Conservation (phyloP, 2,888 invertebrate species). For the Amiota minor region DNA sequence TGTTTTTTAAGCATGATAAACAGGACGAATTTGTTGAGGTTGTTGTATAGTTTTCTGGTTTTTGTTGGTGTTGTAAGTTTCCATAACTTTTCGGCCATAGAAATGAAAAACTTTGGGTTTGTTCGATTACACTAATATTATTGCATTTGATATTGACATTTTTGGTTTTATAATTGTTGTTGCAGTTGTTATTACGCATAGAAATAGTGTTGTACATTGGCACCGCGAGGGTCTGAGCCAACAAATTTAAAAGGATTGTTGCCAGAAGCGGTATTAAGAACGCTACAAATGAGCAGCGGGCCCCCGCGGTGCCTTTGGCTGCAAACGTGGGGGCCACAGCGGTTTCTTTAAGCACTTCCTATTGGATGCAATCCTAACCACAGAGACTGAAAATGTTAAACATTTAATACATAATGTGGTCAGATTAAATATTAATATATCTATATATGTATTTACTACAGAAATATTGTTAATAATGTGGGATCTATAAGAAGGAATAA, state of each 20-base stretch:
- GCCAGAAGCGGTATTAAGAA: constrained; percentile 66
- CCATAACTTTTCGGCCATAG: constrained; percentile 33
- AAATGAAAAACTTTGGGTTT: constrained; percentile 43
- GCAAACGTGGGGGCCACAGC: constrained; percentile 73
- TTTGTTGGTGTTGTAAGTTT: constrained; percentile 10
- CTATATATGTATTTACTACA: not conserved
- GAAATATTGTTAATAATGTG: constrained; percentile 31
- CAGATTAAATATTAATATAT: not conserved
- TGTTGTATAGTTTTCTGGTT: not conserved
- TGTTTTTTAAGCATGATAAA: constrained; percentile 22
- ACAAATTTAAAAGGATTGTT: constrained; percentile 60
- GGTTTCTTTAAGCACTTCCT: constrained; percentile 55
- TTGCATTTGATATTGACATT: constrained; percentile 40
- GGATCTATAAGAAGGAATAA: constrained; percentile 22
- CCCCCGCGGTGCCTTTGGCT: constrained; percentile 74
- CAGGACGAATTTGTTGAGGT: not conserved
- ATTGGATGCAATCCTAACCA: not conserved
- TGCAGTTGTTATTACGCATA: constrained; percentile 27
- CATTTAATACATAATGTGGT: not conserved
- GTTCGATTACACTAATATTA: constrained; percentile 15
- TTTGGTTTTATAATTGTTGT: constrained; percentile 29
- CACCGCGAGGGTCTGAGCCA: constrained; percentile 73
- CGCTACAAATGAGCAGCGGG: constrained; percentile 66
- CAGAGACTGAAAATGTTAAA: not conserved
- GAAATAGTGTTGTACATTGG: constrained; percentile 54